Percentiles rank a stretch among this genome's conserved stretches.
phyloP scores from a whole-genome alignment of 1,140 invertebrate genomes.

The Mylabris phalerata region DNA sequence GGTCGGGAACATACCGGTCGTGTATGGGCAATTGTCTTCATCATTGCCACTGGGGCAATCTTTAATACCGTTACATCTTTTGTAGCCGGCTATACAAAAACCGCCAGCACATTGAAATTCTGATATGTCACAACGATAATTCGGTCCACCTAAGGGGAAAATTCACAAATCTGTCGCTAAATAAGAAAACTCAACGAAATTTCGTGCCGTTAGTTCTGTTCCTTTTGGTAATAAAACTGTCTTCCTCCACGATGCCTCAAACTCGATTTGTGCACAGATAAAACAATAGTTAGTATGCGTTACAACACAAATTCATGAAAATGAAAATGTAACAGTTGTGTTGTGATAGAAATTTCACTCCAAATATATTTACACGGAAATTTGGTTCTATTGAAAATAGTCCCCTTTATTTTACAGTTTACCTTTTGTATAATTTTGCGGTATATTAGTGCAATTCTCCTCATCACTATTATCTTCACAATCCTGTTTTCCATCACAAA shows the following conservation, averaged over 20 bases:
- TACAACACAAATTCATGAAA: too few species aligned
- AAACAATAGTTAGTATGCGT: too few species aligned
- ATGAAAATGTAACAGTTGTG: neutral
- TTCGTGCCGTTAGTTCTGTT: constrained; percentile 19
- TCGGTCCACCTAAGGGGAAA: constrained; percentile 8
- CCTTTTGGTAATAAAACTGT: too few species aligned
- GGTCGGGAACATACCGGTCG: neutral
- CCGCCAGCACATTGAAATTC: constrained; percentile 60
- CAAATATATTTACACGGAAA: constrained; percentile 3
- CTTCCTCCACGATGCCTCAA: neutral
- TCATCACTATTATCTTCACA: constrained; percentile 31
- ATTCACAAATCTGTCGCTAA: neutral
- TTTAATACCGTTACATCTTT: constrained; percentile 56
- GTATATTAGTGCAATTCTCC: constrained; percentile 11
- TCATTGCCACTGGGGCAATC: constrained; percentile 63
- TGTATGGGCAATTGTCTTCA: constrained; percentile 53
- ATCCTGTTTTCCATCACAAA: constrained; percentile 29
- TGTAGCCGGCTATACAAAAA: constrained; percentile 54
- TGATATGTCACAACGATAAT: constrained; percentile 41
- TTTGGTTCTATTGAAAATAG: neutral
- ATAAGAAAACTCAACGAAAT: neutral
- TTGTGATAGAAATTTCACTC: constrained; percentile 7
- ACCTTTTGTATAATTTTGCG: neutral
- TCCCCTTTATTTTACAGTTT: constrained; percentile 1
- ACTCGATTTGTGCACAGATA: neutral